Evolutionary conservation across 2,113 vertebrate species (phyloP), one percentile per base, ranked within the genome.

Genomic region (Tichodroma muraria): DNA sequence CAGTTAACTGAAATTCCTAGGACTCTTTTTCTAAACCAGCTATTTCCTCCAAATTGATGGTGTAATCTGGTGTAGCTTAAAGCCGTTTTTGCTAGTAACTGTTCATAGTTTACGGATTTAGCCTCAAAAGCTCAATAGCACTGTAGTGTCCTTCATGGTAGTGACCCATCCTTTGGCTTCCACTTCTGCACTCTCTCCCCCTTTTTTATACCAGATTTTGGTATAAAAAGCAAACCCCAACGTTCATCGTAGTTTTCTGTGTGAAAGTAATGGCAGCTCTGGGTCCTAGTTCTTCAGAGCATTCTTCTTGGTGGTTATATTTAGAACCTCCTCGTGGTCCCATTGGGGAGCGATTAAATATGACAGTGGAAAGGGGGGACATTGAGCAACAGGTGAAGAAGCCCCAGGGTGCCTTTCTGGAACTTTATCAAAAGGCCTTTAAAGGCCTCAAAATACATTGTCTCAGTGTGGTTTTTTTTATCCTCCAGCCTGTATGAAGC

Each of bases 1-100:
- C 37, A 79, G 63, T 91, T 91, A 96, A 91, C 68, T 88, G 87
- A 95, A 89, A 92, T 95, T 80, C 69, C 77, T 90, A 65, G 61
- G 76, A 47, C 49, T 49, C 37, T 79, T 68, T 83, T 90, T 81
- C 38, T 95, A 88, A 96, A 96, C 83, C 94, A 96, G 71, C 65
- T 68, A 31, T 96, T 96, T 96, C 78, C 61, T 88, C 53, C 45
- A 88, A 94, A 95, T 71, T 92, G 89, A 88, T 85, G 88, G n/a
- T 19, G 7, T 88, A 65, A 78, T 91, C 31, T 25, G n/a, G 22
- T 45, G 73, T 54, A 80, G 47, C 82, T 91, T 93, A 79, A 86
- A 96, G 50, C 49, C 50, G 93, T 94, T 95, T 96, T 91, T 96
- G 77, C 35, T 63, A 13, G 71, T 63, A 57, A 37, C 66, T 45